phyloP scores from a whole-genome alignment of 2,888 invertebrate genomes.

The Cephus pygmeus region DNA sequence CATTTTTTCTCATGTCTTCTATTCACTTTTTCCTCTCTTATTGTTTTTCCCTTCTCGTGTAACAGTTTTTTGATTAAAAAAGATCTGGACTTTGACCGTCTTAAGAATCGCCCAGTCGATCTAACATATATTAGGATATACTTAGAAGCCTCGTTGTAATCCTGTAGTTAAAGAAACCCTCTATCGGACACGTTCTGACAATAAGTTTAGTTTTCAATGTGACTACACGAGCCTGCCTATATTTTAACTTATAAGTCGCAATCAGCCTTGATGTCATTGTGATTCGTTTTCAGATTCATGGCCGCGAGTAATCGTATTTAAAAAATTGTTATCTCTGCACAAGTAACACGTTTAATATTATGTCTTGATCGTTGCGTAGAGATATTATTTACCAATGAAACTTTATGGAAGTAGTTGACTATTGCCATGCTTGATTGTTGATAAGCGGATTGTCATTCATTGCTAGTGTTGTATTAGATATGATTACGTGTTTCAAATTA shows the following conservation, averaged over 20 bases:
- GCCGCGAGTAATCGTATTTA: neutral
- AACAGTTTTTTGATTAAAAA: neutral
- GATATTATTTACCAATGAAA: neutral
- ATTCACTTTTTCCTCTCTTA: neutral
- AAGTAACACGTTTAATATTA: neutral
- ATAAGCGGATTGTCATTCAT: neutral
- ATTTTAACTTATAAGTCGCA: neutral
- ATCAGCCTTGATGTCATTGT: neutral
- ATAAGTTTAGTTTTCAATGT: neutral
- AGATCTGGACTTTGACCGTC: conserved; percentile 28
- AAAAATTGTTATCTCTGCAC: neutral
- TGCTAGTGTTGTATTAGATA: neutral
- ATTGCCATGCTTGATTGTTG: neutral
- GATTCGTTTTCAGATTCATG: neutral
- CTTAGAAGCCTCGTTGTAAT: conserved; percentile 59
- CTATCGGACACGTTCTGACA: conserved; percentile 25
- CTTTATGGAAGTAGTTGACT: neutral
- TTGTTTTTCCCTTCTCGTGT: neutral
- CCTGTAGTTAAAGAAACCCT: conserved; percentile 56
- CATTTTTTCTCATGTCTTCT: neutral
- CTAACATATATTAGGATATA: conserved; percentile 37
- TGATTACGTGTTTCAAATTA: neutral
- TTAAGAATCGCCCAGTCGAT: conserved; percentile 49
- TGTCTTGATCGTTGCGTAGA: neutral
- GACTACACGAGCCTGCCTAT: neutral